Conservation (phyloP, 2,888 invertebrate genomes). For the Drosophila macrospina region DNA sequence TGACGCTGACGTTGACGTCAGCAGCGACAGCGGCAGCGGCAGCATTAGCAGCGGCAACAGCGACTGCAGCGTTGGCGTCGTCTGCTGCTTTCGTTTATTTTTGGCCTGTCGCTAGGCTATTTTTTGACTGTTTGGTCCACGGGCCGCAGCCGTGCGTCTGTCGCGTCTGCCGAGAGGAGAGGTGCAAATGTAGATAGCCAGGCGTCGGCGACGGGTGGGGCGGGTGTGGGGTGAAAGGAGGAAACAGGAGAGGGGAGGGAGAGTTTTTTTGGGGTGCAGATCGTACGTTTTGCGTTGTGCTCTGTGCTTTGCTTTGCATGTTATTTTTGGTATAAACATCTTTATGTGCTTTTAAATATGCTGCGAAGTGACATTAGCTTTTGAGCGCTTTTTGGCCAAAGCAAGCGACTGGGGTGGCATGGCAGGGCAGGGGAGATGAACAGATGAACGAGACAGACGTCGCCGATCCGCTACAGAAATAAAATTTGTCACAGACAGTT, state of each 20-base stretch:
- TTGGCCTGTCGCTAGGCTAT: constrained; percentile 74
- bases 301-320: constrained; percentile 44
- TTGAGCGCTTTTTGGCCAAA: constrained; percentile 50
- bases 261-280: constrained; percentile 26
- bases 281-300: constrained; percentile 15
- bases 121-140: constrained; percentile 70
- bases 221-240: neutral
- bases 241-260: neutral
- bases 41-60: constrained; percentile 3
- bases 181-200: constrained; percentile 14
- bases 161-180: constrained; percentile 17
- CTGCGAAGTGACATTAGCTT: constrained; percentile 80
- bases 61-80: constrained; percentile 38
- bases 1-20: constrained; percentile 13
- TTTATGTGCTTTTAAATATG: constrained; percentile 82
- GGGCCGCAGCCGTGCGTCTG: constrained; percentile 52
- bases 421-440: neutral
- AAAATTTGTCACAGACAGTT: constrained; percentile 80
- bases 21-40: constrained; percentile 10
- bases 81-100: constrained; percentile 68
- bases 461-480: constrained; percentile 79
- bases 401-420: neutral
- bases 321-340: constrained; percentile 80
- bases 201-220: neutral
- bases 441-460: constrained; percentile 55